Evolutionary conservation across 2,888 invertebrate genomes (phyloP).

Genomic region (Caenorhabditis sp.): DNA sequence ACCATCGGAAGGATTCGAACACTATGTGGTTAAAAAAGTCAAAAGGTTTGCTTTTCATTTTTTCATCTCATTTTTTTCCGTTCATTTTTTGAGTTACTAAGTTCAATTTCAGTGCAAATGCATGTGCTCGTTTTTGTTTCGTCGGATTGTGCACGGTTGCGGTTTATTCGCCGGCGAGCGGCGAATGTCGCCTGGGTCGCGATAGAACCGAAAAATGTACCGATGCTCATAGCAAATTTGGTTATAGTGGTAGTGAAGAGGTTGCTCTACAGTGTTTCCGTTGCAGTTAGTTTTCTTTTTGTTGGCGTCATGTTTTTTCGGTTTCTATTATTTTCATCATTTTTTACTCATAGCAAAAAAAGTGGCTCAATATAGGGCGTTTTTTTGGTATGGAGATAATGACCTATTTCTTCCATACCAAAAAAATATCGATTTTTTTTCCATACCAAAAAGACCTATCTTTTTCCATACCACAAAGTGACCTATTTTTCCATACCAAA

Average conservation of each 20-base stretch:
- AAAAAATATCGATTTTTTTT: no score
- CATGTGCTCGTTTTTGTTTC: constrained; percentile 66
- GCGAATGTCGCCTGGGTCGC: constrained; percentile 51
- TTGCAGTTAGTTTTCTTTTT: constrained; percentile 55
- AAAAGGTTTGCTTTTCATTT: constrained; percentile 42
- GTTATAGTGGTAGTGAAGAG: constrained; percentile 39
- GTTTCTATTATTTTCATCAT: constrained; percentile 1
- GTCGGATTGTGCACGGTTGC: constrained; percentile 63
- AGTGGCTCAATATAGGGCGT: no score
- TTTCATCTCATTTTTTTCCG: background rate
- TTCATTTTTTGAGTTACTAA: constrained; percentile 3
- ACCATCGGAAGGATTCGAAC: constrained; percentile 38
- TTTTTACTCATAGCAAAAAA: background rate
- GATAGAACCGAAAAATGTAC: constrained; percentile 39
- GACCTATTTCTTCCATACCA: no score
- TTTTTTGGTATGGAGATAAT: no score
- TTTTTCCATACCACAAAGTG: no score
- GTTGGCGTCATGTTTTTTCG: no score
- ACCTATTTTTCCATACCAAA: no score
- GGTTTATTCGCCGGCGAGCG: constrained; percentile 54
- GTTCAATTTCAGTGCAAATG: constrained; percentile 57
- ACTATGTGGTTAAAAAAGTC: constrained; percentile 45
- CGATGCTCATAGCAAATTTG: constrained; percentile 34
- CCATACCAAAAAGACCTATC: no score
- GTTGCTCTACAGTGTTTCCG: constrained; percentile 64